Base-by-base conservation (phyloP, 2,113 vertebrate genomes). In the Daphoenositta chrysoptera region DNA sequence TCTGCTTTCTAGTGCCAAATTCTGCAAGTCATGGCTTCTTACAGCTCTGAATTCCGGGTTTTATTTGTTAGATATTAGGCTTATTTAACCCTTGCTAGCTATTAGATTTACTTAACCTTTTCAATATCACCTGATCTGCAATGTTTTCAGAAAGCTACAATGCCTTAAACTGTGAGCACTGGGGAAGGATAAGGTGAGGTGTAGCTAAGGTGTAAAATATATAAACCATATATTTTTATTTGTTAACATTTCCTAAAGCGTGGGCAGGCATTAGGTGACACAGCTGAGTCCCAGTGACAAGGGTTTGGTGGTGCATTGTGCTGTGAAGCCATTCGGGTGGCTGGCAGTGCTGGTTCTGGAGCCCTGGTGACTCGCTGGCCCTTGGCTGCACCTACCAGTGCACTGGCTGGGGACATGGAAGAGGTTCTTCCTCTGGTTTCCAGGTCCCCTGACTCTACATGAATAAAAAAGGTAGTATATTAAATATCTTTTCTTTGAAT, bases 301-400 rank as follows among this genome's bases (percentile, higher is more conserved):
- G 54, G 26, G 0, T 3, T 22, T 31, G 3, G 0, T 42, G 26
- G 19, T 1, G 7, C 1, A 3, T 1, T 37, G 28, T 10, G 3
- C 51, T 71, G n/a, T 27, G 48, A 48, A 73, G 78, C 8, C 5
- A 0, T 39, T 53, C 5, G 0, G 0, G n/a, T 45, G 51, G 16
- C 15, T n/a, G 12, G 68, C 39, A 17, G 16, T 4, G 26, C 45
- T n/a, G 12, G 26, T 16, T 45, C 45, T 39, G 35, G 30, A 22
- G 27, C 30, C 26, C 28, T 8, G 10, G n/a, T 19, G 50, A 20
- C 31, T 26, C 0, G 0, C 47, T 81, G 57, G 31, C 23, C 33
- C 31, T 6, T 10, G 40, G 17, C 66, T 82, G 57, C 20, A 16
- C 26, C 33, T 14, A 5, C 28, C 4, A 2, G 22, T 12, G 7